Conservation (phyloP, 2,888 invertebrate species). For the Drosophila macrospina region DNA sequence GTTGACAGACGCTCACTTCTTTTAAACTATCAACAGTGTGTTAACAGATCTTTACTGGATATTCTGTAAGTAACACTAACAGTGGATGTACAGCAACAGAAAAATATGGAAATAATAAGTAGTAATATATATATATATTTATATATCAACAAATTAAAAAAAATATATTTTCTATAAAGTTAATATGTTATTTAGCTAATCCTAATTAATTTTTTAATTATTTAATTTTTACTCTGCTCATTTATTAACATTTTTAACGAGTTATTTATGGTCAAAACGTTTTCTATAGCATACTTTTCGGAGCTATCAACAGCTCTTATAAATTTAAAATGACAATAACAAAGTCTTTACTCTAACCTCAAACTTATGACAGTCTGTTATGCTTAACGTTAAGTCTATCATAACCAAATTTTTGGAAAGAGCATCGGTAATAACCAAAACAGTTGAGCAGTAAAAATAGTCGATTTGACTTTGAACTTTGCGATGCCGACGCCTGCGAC, state of each 20-base stretch:
- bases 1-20: neutral
- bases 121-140: too few species aligned
- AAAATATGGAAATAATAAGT: too few species aligned
- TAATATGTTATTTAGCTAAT: too few species aligned
- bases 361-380: neutral
- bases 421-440: constrained; percentile 22
- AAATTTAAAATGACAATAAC: neutral
- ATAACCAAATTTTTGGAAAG: constrained; percentile 6
- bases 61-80: too few species aligned
- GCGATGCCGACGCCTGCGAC: constrained; percentile 36
- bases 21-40: constrained; percentile 8
- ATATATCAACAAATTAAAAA: neutral
- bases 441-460: constrained; percentile 55
- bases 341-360: neutral
- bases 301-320: constrained; percentile 10
- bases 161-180: too few species aligned
- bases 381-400: neutral
- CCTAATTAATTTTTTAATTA: too few species aligned
- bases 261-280: too few species aligned
- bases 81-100: too few species aligned
- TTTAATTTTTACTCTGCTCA: too few species aligned
- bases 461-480: constrained; percentile 69
- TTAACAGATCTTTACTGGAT: neutral
- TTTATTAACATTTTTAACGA: too few species aligned
- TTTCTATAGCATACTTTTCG: constrained; percentile 48